Evolutionary conservation across 2,797 vertebrate genomes (phyloP).

Genomic region (Megaceryle alcyon): DNA sequence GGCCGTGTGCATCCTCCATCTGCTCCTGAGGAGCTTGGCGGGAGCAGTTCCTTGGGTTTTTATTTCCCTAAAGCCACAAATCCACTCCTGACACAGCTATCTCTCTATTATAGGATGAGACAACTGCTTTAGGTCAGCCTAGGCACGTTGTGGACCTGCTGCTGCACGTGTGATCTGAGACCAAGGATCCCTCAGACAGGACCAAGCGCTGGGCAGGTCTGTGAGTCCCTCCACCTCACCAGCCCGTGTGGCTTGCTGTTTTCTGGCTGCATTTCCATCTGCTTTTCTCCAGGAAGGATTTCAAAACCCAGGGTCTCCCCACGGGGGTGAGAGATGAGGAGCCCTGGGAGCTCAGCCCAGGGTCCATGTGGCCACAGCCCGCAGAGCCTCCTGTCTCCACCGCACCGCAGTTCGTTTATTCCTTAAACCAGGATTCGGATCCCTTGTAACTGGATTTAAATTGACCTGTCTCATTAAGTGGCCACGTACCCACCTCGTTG

Average conservation of each 20-base stretch:
- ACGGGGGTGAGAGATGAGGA: fast-evolving
- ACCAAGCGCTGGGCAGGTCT: fast-evolving
- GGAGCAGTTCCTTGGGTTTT: not conserved
- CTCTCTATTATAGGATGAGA: not conserved
- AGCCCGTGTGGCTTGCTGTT: fast-evolving
- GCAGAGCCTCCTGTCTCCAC: not conserved
- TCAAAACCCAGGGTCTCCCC: not conserved
- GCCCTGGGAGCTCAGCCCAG: not conserved
- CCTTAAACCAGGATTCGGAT: not conserved
- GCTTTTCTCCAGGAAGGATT: not conserved
- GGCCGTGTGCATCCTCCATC: not conserved
- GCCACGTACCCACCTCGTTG: not conserved
- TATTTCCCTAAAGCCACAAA: not conserved
- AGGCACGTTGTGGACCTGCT: fast-evolving
- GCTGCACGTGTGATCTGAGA: fast-evolving
- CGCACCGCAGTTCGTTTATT: not conserved
- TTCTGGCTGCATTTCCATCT: not conserved
- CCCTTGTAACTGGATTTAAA: not conserved
- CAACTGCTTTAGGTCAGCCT: not conserved
- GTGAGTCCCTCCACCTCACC: not conserved
- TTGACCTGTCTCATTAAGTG: not conserved
- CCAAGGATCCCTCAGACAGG: fast-evolving
- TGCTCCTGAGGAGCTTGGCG: not conserved
- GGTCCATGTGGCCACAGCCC: fast-evolving
- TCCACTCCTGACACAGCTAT: not conserved